Evolutionary conservation across 1,140 invertebrate genomes (phyloP).

Genomic region (Neoseiulus cucumeris): DNA sequence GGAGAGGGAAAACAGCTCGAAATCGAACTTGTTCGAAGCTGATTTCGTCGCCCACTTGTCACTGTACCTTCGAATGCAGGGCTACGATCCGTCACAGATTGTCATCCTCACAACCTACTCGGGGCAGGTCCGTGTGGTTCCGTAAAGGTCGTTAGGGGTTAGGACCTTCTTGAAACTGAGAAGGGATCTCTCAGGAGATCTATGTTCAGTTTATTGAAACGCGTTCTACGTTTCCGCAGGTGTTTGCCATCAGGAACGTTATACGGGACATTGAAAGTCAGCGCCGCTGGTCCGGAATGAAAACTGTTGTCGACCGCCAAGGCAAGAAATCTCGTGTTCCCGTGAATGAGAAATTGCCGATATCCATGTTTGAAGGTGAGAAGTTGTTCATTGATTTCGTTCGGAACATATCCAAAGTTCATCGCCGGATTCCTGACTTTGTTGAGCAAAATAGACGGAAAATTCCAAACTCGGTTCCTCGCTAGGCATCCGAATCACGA

Average conservation of each 20-base stretch:
- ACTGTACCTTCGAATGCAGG: conserved; percentile 37
- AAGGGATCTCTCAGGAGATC: too few species aligned
- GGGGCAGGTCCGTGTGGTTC: conserved; percentile 28
- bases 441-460: too few species aligned
- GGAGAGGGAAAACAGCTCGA: neutral
- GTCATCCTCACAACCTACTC: conserved; percentile 43
- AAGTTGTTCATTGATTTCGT: too few species aligned
- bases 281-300: neutral
- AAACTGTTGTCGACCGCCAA: neutral
- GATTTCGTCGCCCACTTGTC: conserved; percentile 33
- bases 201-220: too few species aligned
- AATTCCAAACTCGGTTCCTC: neutral
- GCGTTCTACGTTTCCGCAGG: too few species aligned
- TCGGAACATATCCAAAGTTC: too few species aligned
- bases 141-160: too few species aligned
- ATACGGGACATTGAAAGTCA: neutral
- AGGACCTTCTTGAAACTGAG: too few species aligned
- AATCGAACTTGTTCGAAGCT: conserved; percentile 37
- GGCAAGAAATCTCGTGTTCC: neutral
- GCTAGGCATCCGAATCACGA: conserved; percentile 31
- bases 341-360: neutral
- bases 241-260: neutral
- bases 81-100: conserved; percentile 35
- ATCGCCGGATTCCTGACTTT: neutral
- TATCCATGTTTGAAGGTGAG: neutral